phyloP scores from a whole-genome alignment of 1,140 invertebrate species.

The Aporrectodea caliginosa region DNA sequence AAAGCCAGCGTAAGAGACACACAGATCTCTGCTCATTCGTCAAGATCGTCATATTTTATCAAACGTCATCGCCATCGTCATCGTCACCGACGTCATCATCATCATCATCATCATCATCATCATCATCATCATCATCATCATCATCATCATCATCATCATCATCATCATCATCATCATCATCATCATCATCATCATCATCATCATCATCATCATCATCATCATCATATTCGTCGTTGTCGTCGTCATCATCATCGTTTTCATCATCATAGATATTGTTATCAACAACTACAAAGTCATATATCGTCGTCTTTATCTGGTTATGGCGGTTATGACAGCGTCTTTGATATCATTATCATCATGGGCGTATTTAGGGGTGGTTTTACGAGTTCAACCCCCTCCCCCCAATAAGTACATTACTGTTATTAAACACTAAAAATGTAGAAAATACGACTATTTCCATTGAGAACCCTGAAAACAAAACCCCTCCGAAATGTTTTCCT shows the following conservation, averaged over 20 bases:
- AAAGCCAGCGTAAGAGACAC: constrained; percentile 66
- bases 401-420: too few relatives aligned
- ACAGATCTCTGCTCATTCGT: not conserved
- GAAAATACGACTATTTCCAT: too few relatives aligned
- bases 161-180: constrained; percentile 3
- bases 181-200: not conserved
- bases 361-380: too few relatives aligned
- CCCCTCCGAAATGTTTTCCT: too few relatives aligned
- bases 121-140: not conserved
- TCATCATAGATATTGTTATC: not conserved
- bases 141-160: constrained; percentile 2
- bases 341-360: too few relatives aligned
- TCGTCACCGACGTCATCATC: not conserved
- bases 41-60: not conserved
- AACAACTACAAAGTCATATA: constrained; percentile 10
- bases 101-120: constrained; percentile 3
- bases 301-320: too few relatives aligned
- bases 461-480: too few relatives aligned
- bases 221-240: not conserved
- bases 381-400: too few relatives aligned
- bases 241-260: not conserved
- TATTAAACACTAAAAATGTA: too few relatives aligned
- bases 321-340: too few relatives aligned
- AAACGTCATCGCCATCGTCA: not conserved
- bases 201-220: not conserved